Evolutionary conservation across 2,888 invertebrate species (phyloP), one percentile per base, ranked within the genome.

Genomic region (Blera fallax): DNA sequence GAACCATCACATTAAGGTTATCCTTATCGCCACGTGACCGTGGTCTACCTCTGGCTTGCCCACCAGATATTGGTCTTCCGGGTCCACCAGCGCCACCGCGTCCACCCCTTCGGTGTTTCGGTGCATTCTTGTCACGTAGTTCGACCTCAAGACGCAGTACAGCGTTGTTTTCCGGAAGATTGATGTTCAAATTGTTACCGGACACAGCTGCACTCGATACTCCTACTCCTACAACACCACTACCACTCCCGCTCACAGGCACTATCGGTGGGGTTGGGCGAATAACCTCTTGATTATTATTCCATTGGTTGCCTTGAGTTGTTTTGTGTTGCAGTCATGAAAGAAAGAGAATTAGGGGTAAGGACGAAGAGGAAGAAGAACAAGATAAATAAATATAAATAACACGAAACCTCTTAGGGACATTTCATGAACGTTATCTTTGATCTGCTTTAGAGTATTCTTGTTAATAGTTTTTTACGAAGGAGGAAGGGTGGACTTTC

Each of bases 1-100:
- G 94, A 81, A 95, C 93, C 87, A 94, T 93, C 74, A 94, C 93
- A 87, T 93, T 93, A 87, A 91, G 90, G 88, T 93, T 93, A 79
- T 91, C 90, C 80, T 93, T 93, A 87, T 81, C 81, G n/a, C 64
- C 76, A 67, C 65, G 65, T 77, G 72, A 72, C 54, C 52, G 67
- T 24, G 60, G 81, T 60, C 60, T 62, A 37, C 72, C 70, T 54
- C 58, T 76, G 11, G 52, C 74, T 14, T 82, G 88, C 16, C 85
- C 88, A 45, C 58, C 70, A 24, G 70, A 56, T 40, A 48, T 48
- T 93, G 84, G 80, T 93, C 93, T 16, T 93, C 92, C 87, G 91
- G 92, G 81, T 92, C 88, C 62, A 89, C 92, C 65, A 91, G 91
- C 70, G 32, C 40, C 58, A 92, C 88, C 88, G 91, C 93, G 32